phyloP scores from a whole-genome alignment of 2,888 invertebrate genomes.

The Idaea biselata region DNA sequence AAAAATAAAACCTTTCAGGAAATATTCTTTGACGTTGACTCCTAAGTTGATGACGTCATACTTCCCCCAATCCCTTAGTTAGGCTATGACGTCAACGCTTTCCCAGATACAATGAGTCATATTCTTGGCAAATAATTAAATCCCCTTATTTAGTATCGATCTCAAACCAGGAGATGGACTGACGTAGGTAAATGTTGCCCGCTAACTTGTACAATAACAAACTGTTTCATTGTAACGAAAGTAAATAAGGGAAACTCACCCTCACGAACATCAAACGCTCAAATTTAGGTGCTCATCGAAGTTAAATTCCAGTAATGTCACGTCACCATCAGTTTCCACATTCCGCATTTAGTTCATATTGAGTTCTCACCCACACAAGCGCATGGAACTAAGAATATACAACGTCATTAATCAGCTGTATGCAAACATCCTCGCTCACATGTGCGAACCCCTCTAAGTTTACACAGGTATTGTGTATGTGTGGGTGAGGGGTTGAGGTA shows the following conservation, averaged over 20 bases:
- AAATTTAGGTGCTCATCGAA: constrained; percentile 18
- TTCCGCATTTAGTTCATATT: constrained; percentile 58
- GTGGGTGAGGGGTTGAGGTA: constrained; percentile 29
- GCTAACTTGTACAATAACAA: not conserved
- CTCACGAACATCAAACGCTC: constrained; percentile 22
- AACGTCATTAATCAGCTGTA: constrained; percentile 46
- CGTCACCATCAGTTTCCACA: constrained; percentile 56
- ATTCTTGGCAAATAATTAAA: not conserved
- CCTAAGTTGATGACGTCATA: too few species aligned
- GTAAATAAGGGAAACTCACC: constrained; percentile 1
- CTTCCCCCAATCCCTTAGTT: not conserved
- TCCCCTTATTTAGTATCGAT: not conserved
- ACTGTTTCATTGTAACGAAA: too few species aligned
- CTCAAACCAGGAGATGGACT: not conserved
- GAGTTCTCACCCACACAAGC: constrained; percentile 35
- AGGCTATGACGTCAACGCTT: not conserved
- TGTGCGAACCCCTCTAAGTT: constrained; percentile 39
- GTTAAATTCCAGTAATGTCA: constrained; percentile 47
- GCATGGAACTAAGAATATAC: constrained; percentile 37
- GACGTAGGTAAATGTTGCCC: not conserved
- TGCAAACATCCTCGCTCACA: constrained; percentile 41
- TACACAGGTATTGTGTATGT: constrained; percentile 31
- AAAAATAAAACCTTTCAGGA: too few species aligned
- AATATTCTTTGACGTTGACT: too few species aligned
- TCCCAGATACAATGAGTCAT: not conserved